Evolutionary conservation across 2,113 vertebrate genomes (phyloP).

Genomic region (Sylvilagus bachmani): DNA sequence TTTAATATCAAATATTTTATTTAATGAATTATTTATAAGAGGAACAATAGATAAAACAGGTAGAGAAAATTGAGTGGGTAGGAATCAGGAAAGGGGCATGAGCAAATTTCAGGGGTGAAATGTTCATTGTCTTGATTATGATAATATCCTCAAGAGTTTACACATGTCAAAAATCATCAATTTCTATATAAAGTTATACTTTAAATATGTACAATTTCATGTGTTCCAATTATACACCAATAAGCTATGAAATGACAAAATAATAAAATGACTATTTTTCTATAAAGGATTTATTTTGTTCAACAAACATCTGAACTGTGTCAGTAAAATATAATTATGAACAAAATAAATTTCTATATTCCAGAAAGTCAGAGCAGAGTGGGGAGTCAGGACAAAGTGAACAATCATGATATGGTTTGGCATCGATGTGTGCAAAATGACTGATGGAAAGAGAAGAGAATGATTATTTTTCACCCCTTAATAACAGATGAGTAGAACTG

Average conservation of each 20-base stretch:
- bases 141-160: neutral
- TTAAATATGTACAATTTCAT: neutral
- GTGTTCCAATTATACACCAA: neutral
- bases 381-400: neutral
- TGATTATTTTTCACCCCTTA: neutral
- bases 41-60: neutral
- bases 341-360: neutral
- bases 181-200: neutral
- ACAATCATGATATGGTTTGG: neutral
- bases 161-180: neutral
- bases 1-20: neutral
- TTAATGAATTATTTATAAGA: neutral
- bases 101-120: neutral
- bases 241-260: conserved; percentile 6
- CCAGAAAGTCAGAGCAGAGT: neutral
- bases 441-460: neutral
- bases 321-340: neutral
- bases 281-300: neutral
- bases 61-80: neutral
- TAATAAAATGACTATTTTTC: conserved; percentile 47
- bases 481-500: neutral
- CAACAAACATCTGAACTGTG: neutral
- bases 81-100: neutral
- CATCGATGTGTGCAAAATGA: neutral
- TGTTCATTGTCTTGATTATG: conserved; percentile 13